A percentile compares a stretch with the other conserved stretches of the same genome.
Evolutionary conservation across 2,797 vertebrate species (phyloP).

Genomic region (Hyperoplus immaculatus): DNA sequence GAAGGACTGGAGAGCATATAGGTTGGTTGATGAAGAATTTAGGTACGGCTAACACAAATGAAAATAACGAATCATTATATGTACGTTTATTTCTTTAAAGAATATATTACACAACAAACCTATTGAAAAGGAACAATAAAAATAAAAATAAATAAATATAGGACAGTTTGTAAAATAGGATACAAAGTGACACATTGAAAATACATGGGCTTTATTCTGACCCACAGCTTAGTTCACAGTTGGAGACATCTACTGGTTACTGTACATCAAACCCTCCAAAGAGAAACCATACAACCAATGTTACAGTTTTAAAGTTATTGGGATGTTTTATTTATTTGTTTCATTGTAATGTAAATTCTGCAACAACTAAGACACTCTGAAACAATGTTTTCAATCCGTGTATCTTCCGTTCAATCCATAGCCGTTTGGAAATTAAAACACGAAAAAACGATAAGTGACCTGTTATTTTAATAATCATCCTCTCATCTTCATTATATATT

Average conservation of each 20-base stretch:
- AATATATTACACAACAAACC: too few species aligned
- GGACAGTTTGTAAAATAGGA: background rate
- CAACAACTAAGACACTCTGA: background rate
- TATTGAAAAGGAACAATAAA: too few species aligned
- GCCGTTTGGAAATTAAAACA: too few species aligned
- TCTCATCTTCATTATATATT: too few species aligned
- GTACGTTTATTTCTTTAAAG: too few species aligned
- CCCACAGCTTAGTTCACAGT: background rate
- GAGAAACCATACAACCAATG: background rate
- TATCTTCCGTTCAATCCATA: too few species aligned
- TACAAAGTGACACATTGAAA: background rate
- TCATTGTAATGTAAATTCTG: background rate
- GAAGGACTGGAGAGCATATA: background rate
- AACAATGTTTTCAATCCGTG: background rate
- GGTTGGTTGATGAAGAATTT: too few species aligned
- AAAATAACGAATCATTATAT: background rate
- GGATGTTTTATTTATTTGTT: background rate
- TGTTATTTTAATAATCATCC: too few species aligned
- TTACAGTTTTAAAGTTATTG: background rate
- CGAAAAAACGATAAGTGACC: too few species aligned
- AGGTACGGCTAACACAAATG: background rate
- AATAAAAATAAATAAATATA: too few species aligned
- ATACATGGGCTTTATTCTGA: too few species aligned
- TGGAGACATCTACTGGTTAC: background rate
- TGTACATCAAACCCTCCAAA: background rate